Evolutionary conservation across 2,797 vertebrate species (phyloP), one percentile per base, ranked within the genome.

Genomic region (Diplodus sargus): DNA sequence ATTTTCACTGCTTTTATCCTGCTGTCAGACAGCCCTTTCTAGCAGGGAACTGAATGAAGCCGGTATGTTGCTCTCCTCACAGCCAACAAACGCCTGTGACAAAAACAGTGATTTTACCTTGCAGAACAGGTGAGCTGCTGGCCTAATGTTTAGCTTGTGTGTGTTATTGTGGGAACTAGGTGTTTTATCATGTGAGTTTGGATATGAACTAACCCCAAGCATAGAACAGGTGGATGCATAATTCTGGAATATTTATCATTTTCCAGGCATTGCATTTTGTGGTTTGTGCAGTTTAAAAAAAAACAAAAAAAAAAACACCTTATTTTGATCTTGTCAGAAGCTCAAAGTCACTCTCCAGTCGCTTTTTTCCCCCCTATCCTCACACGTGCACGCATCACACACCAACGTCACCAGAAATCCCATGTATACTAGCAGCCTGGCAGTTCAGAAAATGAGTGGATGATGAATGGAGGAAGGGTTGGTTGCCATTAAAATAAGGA

Each of bases 381-480:
- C 16, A 34, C 5, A 2, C 42, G 28, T 64, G 30, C 43, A 0
- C 3, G 1, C 28, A 60, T 54, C 39, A 48, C 34, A 18, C 56
- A 53, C 34, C 39, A 49, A 49, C 2, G n/a, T 56, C n/a, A 43
- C 13, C 14, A 4, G 8, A 30, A 42, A 47, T 25, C 5, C 67
- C 23, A 0, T 63, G 10, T 43, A 25, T 62, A 25, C 25, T 45
- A 14, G 20, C 59, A n/a, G 52, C 20, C 15, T 49, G 17, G 20
- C 23, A 47, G 66, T 58, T 80, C 30, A 59, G 28, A 70, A 61
- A 65, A 67, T 28, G 15, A 39, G 23, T 54, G 65, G 59, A 25
- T 72, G 65, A 69, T 59, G 61, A 67, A 75, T 49, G 65, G 48
- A 58, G 61, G 60, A 73, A 63, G 54, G 53, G 74, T 85, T 47